phyloP scores from a whole-genome alignment of 2,888 invertebrate species.

The Hydropsyche betteni region DNA sequence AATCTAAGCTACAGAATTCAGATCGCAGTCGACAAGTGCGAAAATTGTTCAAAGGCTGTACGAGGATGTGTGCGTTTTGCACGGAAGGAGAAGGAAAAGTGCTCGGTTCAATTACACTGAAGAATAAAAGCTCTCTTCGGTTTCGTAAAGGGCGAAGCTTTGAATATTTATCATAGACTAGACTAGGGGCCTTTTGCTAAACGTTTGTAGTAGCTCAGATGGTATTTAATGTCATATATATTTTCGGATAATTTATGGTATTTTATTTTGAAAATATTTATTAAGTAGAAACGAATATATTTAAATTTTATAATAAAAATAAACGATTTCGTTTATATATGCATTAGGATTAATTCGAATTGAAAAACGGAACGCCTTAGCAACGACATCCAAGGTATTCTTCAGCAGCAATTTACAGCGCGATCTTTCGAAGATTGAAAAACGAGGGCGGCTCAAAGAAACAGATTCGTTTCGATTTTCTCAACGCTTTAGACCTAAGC shows the following conservation, averaged over 20 bases:
- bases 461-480: too few relatives aligned
- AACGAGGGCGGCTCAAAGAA: too few relatives aligned
- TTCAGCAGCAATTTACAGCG: not conserved
- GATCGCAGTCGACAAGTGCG: slow-evolving; percentile 38
- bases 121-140: slow-evolving; percentile 40
- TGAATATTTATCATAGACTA: slow-evolving; percentile 48
- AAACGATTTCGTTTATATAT: too few relatives aligned
- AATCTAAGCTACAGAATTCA: not conserved
- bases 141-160: slow-evolving; percentile 28
- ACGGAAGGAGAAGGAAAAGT: slow-evolving; percentile 33
- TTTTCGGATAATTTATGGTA: too few relatives aligned
- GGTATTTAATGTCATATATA: too few relatives aligned
- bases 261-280: too few relatives aligned
- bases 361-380: not conserved
- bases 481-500: too few relatives aligned
- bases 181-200: slow-evolving; percentile 14
- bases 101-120: slow-evolving; percentile 48
- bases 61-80: too few relatives aligned
- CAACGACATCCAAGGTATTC: not conserved
- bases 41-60: slow-evolving; percentile 49
- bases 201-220: not conserved
- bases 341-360: too few relatives aligned
- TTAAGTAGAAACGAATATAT: too few relatives aligned
- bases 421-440: slow-evolving; percentile 1
- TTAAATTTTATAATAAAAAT: too few relatives aligned